Conservation (phyloP, 2,797 vertebrate genomes). For the Pygocentrus nattereri region DNA sequence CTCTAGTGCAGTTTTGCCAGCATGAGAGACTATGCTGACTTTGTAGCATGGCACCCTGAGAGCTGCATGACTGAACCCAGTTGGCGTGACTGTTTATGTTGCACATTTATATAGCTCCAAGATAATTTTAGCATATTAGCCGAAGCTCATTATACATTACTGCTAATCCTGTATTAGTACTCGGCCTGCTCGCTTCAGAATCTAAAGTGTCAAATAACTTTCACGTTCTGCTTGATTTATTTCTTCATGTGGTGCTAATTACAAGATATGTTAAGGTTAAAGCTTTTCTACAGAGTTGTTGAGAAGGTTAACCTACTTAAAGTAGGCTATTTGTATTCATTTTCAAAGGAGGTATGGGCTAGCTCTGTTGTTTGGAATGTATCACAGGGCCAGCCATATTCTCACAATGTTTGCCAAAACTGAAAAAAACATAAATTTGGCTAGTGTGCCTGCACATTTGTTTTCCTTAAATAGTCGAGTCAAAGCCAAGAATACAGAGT, state of each 20-base stretch:
- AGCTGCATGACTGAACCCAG: background rate
- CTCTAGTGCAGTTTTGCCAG: constrained; percentile 68
- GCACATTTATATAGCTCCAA: background rate
- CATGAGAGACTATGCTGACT: constrained; percentile 45
- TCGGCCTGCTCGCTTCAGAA: background rate
- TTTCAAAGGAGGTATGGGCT: background rate
- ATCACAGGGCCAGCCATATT: background rate
- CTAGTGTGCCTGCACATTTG: background rate
- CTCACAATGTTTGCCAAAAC: background rate
- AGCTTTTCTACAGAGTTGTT: background rate
- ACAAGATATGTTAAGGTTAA: background rate
- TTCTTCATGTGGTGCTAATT: background rate
- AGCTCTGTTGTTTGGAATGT: background rate
- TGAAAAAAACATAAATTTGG: background rate
- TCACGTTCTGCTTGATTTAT: background rate
- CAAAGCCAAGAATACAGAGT: background rate
- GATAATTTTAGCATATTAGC: background rate
- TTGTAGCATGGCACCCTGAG: constrained; percentile 51
- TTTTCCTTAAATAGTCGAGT: constrained; percentile 6
- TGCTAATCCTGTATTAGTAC: background rate
- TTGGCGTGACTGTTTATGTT: background rate
- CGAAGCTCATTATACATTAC: background rate
- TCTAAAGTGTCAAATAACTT: background rate
- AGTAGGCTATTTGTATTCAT: background rate
- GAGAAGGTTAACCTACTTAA: background rate